Conservation (phyloP, 2,888 invertebrate genomes). For the Eremobia ochroleuca region DNA sequence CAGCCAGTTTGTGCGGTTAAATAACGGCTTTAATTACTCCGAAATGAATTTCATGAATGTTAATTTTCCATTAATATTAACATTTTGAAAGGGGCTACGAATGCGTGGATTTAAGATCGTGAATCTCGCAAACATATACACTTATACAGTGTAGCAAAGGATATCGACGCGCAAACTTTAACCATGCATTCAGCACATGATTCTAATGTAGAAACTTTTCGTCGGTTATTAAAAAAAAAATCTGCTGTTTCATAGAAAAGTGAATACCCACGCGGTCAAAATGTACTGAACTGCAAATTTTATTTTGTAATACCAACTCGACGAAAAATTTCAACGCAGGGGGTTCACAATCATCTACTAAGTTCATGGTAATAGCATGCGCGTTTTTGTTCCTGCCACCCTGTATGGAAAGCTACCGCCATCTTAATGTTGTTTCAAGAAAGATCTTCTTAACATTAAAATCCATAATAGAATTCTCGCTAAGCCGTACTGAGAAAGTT, state of each 20-base stretch:
- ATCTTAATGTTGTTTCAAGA: conserved; percentile 17
- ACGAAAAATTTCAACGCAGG: too few species aligned
- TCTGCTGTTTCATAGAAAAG: background rate
- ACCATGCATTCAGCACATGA: too few species aligned
- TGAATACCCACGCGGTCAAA: too few species aligned
- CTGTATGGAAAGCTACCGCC: background rate
- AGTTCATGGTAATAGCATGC: background rate
- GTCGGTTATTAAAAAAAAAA: background rate
- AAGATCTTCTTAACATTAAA: conserved; percentile 32
- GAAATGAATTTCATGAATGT: conserved; percentile 46
- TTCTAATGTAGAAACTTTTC: too few species aligned
- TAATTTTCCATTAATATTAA: conserved; percentile 48
- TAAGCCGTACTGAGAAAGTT: conserved; percentile 52
- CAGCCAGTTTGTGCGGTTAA: conserved; percentile 50
- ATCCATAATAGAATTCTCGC: conserved; percentile 36
- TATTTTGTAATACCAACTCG: too few species aligned
- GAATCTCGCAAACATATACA: conserved; percentile 11
- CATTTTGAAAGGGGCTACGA: conserved; percentile 47
- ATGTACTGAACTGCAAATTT: too few species aligned
- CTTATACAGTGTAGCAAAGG: background rate
- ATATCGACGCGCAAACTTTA: too few species aligned
- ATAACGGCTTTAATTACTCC: conserved; percentile 62
- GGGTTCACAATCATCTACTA: too few species aligned
- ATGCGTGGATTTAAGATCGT: conserved; percentile 34
- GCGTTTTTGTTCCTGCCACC: background rate